Conservation (phyloP, 2,113 vertebrate genomes). For the Chrysemys picta region DNA sequence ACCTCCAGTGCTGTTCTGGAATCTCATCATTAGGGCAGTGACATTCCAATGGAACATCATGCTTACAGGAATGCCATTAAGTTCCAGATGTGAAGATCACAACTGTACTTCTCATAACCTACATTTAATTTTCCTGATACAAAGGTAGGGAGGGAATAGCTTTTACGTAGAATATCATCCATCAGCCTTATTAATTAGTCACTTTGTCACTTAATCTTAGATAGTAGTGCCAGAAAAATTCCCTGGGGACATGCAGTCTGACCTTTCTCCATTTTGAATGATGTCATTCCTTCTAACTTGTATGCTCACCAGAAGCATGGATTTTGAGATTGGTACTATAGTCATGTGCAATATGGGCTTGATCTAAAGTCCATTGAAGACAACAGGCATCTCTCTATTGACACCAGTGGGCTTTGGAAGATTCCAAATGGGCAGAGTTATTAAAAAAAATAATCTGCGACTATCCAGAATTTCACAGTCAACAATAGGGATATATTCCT, state of each 20-base stretch:
- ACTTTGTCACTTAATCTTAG: not conserved
- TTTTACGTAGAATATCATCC: not conserved
- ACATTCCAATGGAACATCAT: not conserved
- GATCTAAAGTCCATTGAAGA: not conserved
- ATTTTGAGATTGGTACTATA: not conserved
- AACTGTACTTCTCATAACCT: not conserved
- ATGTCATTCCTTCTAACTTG: not conserved
- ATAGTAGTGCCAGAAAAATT: not conserved
- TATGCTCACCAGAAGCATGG: not conserved
- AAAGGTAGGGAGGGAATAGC: not conserved
- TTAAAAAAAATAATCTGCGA: not conserved
- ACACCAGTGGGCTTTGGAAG: not conserved
- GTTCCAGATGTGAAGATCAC: not conserved
- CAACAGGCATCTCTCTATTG: not conserved
- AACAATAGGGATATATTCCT: not conserved
- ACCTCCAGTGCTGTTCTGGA: not conserved
- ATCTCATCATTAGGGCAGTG: not conserved
- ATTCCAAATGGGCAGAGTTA: not conserved
- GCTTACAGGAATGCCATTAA: not conserved
- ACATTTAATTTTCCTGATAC: not conserved
- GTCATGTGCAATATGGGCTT: not conserved
- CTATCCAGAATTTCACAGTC: not conserved
- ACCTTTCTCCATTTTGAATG: not conserved
- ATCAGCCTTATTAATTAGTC: not conserved
- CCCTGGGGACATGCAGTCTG: not conserved